Conservation (phyloP, 2,113 vertebrate genomes). For the Oxyura jamaicensis region DNA sequence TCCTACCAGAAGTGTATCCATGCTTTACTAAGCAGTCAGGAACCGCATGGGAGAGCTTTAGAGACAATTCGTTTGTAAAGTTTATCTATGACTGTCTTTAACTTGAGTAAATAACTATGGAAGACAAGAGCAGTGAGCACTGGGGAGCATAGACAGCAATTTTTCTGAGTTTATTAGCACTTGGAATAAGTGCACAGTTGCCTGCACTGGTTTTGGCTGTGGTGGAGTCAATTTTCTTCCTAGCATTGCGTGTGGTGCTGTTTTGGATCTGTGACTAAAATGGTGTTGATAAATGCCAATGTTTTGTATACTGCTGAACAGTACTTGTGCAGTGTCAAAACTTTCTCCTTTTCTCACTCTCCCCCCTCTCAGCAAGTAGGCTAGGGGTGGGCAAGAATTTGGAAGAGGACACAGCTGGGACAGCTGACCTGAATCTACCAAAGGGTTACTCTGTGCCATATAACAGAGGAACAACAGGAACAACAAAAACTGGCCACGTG, state of each 20-base stretch:
- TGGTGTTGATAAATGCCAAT: neutral
- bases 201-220: neutral
- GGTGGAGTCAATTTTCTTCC: neutral
- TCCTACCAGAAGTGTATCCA: neutral
- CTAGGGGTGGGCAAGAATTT: too few relatives aligned
- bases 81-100: neutral
- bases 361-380: neutral
- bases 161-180: neutral
- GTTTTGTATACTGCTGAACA: neutral
- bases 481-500: too few relatives aligned
- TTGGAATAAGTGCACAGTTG: neutral
- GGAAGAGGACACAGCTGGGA: neutral
- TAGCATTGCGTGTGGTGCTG: neutral
- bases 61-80: neutral
- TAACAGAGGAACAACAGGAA: neutral
- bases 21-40: neutral
- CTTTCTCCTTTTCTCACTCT: neutral
- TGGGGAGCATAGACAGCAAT: neutral
- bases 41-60: neutral
- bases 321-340: neutral
- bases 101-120: neutral
- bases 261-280: neutral
- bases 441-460: rapidly evolving
- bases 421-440: neutral
- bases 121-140: neutral